Base-by-base conservation (phyloP, 1,140 invertebrate genomes). In the Contarinia nasturtii region DNA sequence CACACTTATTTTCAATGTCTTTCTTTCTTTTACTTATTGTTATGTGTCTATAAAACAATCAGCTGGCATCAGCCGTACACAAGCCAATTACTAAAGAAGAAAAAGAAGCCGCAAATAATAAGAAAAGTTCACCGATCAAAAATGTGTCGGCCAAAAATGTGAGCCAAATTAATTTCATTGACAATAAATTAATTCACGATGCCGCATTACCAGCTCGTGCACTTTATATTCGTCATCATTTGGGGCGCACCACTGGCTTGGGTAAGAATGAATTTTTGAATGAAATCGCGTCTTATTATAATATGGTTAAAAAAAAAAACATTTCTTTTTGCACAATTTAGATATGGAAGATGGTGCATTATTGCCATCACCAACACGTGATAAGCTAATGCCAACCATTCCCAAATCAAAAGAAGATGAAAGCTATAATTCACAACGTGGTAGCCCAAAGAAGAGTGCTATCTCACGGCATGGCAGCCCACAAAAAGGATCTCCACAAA, bases 101-200 rank as follows among this genome's bases (percentile, higher is more conserved):
- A 57, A 88, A 88, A 59, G 84, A 87, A 48, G 80, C 82, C 53
- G 85, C 87, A 62, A 83, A 82, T 60, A 83, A 81, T 55, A 82
- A 80, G 53, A 84, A 85, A 60, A 78, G 71, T 14, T 74, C 71
- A 21, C 77, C 79, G 36, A 76, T 76, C 55, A 80, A 79, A 63
- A 47, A 50, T 51, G 48, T 53, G 51, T 48, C 59, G 54, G 48
- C 54, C 18, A 53, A 57, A 53, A 54, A 58, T 57, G 59, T 61
- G 55, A 59, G 61, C 20, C 61, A 61, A 55, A 59, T 58, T 49
- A 54, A 55, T 51, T 53, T 60, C 49, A 54, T 64, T 54, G 61
- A 63, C 54, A 63, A 63, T 54, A 59, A 59, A 66, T 14, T 38
- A 2, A 57, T 57, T 56, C 59, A 61, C 55, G 57, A 49, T 60